Evolutionary conservation across 35 echinoderm and acorn worm genomes (phyloP), one percentile per base, ranked within the genome.

Genomic region (Stichopus chloronotus): DNA sequence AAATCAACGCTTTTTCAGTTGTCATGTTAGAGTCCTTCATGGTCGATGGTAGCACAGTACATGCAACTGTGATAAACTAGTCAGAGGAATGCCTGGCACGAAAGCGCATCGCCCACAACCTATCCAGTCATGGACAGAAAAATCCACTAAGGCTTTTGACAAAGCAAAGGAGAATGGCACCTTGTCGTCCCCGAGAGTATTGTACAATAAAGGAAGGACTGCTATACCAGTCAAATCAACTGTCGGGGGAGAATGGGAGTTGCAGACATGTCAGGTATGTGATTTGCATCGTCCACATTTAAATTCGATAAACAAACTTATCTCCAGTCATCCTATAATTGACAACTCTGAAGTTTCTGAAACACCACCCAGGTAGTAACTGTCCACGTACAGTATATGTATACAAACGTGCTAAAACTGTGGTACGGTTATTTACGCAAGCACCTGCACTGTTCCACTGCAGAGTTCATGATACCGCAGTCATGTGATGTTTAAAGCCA

Each of bases 121-220:
- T 30, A 97, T 97, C 94, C 90, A 97, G 84, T 97, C 96, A 25
- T 97, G 96, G 96, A 97, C 96, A 9, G 86, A 86, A 8, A 97
- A 97, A 58, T 92, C 96, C 6, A 91, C 87, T 9, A 93, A 95
- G 88, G 90, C 69, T 2, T 92, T 85, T 76, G 95, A 95, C 86
- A 88, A 93, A 91, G 81, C 54, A 3, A 81, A 88, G 68, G 93
- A 97, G 86, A 97, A 95, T 91, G 96, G 96, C 14, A 63, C 88
- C 63, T 68, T 97, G 52, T 84, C 90, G 57, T 95, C 96, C 12
- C 96, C 94, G 25, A 84, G 96, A 4, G 94, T 76, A 22, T 63
- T 97, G 65, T 93, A 93, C 78, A 81, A 55, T 72, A 95, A 94
- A 65, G 91, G 91, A 13, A 90, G 87, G 76, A 90, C 88, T n/a